These are phyloP conservation scores for Rhombomys opimus DNA, from an alignment of 2,113 vertebrate species.

Conservation along the genomic window DNA sequence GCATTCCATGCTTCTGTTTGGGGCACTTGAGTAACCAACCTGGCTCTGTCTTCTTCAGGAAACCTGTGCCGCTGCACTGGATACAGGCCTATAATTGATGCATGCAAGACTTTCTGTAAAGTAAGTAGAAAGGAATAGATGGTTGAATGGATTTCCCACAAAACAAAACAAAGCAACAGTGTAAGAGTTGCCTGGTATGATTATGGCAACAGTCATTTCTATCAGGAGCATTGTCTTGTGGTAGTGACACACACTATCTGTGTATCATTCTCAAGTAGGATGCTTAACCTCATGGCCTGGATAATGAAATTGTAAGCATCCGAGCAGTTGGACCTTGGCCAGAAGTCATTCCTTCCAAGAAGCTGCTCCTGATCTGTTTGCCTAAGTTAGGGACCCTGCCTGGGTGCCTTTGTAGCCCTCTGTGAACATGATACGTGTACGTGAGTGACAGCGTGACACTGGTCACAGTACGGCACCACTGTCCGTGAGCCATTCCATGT, in stretches of 20 bases:
- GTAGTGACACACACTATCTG: neutral
- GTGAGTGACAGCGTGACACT: accelerated
- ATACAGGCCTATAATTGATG: constrained; percentile 92
- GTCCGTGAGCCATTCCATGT: neutral
- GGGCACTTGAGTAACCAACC: neutral
- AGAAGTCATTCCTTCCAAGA: neutral
- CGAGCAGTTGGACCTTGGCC: neutral
- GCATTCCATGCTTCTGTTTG: neutral
- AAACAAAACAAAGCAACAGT: neutral
- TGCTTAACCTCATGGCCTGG: neutral
- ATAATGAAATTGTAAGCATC: neutral
- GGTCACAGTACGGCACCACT: neutral
- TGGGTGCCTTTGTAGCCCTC: neutral
- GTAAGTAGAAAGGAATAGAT: constrained; percentile 79
- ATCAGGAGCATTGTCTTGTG: too few species aligned
- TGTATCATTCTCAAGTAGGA: neutral
- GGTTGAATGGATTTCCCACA: neutral
- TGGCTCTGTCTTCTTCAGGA: constrained; percentile 83
- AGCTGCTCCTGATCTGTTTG: neutral
- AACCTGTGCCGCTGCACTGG: constrained; percentile 94
- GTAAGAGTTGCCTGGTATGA: neutral
- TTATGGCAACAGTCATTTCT: neutral
- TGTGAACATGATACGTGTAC: too few species aligned
- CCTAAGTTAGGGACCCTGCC: neutral
- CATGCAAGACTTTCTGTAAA: constrained; percentile 90